Evolutionary conservation across 2,113 vertebrate species (phyloP).

Genomic region (Chunga burmeisteri): DNA sequence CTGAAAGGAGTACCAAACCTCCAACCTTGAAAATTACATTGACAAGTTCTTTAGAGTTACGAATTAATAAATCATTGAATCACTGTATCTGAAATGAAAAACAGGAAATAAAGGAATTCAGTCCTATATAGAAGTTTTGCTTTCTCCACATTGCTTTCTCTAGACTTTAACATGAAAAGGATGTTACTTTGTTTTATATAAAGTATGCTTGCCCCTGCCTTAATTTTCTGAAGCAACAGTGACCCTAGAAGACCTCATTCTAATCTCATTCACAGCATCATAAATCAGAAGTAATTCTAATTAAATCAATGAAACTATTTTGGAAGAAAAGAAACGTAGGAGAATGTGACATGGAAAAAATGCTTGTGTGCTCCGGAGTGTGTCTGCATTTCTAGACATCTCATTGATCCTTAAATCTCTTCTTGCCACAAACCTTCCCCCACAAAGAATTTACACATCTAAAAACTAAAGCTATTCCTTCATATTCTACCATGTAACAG

Average conservation of each 20-base stretch:
- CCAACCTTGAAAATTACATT: not conserved
- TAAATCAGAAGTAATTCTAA: not conserved
- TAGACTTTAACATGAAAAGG: not conserved
- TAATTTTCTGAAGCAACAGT: not conserved
- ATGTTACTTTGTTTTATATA: not conserved
- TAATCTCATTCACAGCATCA: not conserved
- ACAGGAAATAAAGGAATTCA: not conserved
- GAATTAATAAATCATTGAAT: not conserved
- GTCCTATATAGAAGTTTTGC: not conserved
- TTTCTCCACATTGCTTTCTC: not conserved
- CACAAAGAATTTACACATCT: not conserved
- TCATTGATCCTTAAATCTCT: not conserved
- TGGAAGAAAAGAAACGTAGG: not conserved
- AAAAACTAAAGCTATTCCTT: not conserved
- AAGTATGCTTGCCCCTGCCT: not conserved
- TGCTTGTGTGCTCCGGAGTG: not conserved
- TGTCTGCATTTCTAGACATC: not conserved
- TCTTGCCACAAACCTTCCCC: not conserved
- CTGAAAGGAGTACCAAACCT: not conserved
- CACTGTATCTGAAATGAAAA: not conserved
- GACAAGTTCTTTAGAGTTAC: not conserved
- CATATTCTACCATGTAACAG: not conserved
- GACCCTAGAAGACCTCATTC: not conserved
- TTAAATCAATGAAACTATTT: not conserved
- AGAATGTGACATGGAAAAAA: not conserved